Base-by-base conservation (phyloP, 2,797 vertebrate species). In the Menidia menidia region DNA sequence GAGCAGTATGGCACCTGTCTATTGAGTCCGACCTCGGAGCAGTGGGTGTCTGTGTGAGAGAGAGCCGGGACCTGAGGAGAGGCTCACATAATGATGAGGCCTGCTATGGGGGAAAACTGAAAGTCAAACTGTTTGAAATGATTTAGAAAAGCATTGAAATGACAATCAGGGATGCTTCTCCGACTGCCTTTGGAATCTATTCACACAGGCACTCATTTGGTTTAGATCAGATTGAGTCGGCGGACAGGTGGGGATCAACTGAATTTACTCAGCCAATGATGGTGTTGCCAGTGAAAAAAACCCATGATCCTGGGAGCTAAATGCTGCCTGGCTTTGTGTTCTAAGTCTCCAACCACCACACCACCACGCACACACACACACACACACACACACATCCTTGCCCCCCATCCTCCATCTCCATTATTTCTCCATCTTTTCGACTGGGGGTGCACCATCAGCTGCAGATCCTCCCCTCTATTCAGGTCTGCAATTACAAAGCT, bases 101-200 rank as follows among this genome's bases (percentile, higher is more conserved):
- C 47, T 30, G 63, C 15, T 47, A 78, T 63, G 69, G 78, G 77
- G 83, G 75, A 68, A 76, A 81, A 87, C 80, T 88, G 77, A 84
- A 88, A 87, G 87, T 73, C 80, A 91, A 91, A 87, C 72, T 69
- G 85, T 88, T 87, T 84, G 78, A 89, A 89, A 78, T 84, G 77
- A 59, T 66, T 83, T 86, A 86, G 77, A 89, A 88, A 79, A 77
- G 72, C 84, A 87, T 71, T 89, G 78, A 84, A 89, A 91, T 89
- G 68, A 87, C 91, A 93, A 92, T 86, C 35, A 18, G 58, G 61
- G 57, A 52, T 71, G 48, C 76, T 77, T 81, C 89, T 75, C 71
- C 45, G 58, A 35, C 60, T 18, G 75, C 71, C 78, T 85, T 65
- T 83, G 84, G 82, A 75, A 77, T 77, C 71, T 68, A 89, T 86